Evolutionary conservation across 2,888 invertebrate species (phyloP), one percentile per base, ranked within the genome.

Genomic region (Trilocha varians): DNA sequence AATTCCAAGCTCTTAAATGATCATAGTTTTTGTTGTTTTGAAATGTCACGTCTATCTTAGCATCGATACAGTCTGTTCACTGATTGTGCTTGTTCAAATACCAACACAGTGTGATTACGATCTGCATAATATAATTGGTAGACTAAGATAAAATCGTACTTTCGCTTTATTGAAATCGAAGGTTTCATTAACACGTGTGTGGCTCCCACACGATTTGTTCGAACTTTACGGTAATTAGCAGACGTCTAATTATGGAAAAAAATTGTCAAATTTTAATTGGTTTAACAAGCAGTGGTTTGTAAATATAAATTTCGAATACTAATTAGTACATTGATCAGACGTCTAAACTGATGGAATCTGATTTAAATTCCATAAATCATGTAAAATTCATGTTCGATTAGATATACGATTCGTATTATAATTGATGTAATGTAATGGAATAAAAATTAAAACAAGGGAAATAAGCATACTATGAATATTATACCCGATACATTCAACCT

Each of bases 91-190:
- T 11, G 25, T 25, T 25, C 25, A 3, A 25, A 25, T 5, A 51
- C 45, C 41, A 40, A 50, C 46, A 50, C 38, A 45, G 45, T 54
- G 44, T 55, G 65, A 73, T 71, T 59, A 50, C 48, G 50, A 67
- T 69, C 65, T 25, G 25, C 25, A 25, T 25, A 25, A 25, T 25
- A 25, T 25, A 25, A 25, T 25, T 25, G 25, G 25, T 25, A 11
- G 25, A 4, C 25, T 4, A 2, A 25, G 68, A 68, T 70, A 61
- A 59, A 48, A 61, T 65, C 65, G 55, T 47, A 65, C 67, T 72
- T 70, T 71, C 66, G 59, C 60, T 63, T 41, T 52, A 59, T 53
- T 52, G 59, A 67, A 68, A 66, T 44, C 50, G 65, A 72, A 67
- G 66, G 69, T 64, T 70, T 52, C 41, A 32, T 25, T 11, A 25